Evolutionary conservation across 2,888 invertebrate genomes (phyloP).

Genomic region (Ennomos quercinarius): DNA sequence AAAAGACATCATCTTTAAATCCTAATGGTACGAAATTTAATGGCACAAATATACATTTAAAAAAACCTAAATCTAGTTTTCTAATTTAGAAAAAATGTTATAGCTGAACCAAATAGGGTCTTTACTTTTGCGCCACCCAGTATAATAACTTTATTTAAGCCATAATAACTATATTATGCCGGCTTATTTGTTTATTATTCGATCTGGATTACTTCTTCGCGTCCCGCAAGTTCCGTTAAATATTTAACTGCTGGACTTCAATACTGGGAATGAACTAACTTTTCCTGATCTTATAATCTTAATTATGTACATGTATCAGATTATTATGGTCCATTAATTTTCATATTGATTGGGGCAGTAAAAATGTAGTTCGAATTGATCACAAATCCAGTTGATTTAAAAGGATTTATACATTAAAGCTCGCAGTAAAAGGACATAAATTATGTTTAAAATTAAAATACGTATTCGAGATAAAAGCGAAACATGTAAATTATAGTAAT

Average conservation of each 20-base stretch:
- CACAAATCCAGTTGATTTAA: conserved; percentile 42
- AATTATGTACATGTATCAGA: conserved; percentile 23
- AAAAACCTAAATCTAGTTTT: too few relatives aligned
- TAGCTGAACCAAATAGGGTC: too few relatives aligned
- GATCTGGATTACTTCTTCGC: conserved; percentile 43
- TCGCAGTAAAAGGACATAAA: conserved; percentile 45
- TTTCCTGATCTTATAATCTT: conserved; percentile 19
- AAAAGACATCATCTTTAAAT: too few relatives aligned
- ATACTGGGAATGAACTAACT: conserved; percentile 22
- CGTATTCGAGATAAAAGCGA: conserved; percentile 36
- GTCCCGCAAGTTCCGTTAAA: conserved; percentile 50
- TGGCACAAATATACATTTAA: too few relatives aligned
- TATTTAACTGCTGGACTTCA: conserved; percentile 25
- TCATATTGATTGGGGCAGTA: conserved; percentile 36
- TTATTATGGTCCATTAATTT: conserved; percentile 39
- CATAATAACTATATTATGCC: conserved; percentile 29
- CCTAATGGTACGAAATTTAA: too few relatives aligned
- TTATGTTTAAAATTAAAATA: conserved; percentile 38
- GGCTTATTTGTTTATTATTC: conserved; percentile 40
- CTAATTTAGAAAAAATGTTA: too few relatives aligned
- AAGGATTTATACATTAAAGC: conserved; percentile 37
- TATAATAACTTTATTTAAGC: conserved; percentile 49
- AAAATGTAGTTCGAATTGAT: conserved; percentile 37
- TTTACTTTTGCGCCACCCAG: too few relatives aligned
- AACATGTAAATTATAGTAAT: conserved; percentile 44